A percentile compares a stretch with the other conserved stretches of the same genome.
phyloP scores from a whole-genome alignment of 2,797 vertebrate genomes.

The Cephalopachus bancanus region DNA sequence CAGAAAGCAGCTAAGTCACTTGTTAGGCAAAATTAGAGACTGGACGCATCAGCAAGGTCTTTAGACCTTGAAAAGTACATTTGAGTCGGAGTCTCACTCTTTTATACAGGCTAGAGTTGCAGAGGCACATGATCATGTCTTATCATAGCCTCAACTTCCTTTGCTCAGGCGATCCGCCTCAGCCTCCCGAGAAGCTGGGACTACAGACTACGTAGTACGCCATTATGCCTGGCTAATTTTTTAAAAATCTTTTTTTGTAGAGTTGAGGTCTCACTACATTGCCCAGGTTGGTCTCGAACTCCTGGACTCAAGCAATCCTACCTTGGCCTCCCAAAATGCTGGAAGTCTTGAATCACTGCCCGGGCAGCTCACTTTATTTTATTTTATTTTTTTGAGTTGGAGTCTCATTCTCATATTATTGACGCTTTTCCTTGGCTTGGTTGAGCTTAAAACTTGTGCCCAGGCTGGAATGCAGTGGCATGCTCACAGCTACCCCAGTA shows the following conservation, averaged over 20 bases:
- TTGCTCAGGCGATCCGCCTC: not conserved
- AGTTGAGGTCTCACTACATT: not conserved
- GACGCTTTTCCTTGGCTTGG: no score
- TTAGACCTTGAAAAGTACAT: constrained; percentile 32
- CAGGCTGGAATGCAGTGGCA: not conserved
- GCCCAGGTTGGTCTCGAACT: not conserved
- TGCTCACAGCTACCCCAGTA: no score
- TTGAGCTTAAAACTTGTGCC: no score
- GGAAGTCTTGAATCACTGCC: not conserved
- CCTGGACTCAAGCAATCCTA: not conserved
- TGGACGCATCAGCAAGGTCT: not conserved
- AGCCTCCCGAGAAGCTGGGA: not conserved
- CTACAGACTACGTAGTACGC: not conserved
- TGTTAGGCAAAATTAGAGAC: not conserved
- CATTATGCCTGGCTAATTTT: not conserved
- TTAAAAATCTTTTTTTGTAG: not conserved
- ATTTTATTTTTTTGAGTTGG: not conserved
- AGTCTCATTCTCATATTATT: no score
- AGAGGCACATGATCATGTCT: not conserved
- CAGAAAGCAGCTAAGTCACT: not conserved
- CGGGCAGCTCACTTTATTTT: not conserved
- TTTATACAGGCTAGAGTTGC: not conserved
- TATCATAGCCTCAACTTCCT: not conserved
- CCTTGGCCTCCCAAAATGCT: not conserved
- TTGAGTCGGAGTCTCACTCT: not conserved